phyloP scores from a whole-genome alignment of 2,113 vertebrate species.

The Ursus arctos region DNA sequence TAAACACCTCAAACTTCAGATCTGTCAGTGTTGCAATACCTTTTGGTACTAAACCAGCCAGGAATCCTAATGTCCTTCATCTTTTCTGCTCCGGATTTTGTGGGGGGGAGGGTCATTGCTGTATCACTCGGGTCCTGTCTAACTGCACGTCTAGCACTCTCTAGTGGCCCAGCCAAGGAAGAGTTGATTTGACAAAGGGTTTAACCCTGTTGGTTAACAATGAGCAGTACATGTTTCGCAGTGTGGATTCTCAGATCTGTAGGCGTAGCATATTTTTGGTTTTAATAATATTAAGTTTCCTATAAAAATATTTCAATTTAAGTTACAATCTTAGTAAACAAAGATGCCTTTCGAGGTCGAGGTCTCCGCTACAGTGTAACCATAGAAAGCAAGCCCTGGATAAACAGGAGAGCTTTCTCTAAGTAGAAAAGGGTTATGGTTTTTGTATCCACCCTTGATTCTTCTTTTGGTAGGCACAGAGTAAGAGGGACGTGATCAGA shows the following conservation, averaged over 20 bases:
- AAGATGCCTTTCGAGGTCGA: not conserved
- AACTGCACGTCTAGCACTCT: not conserved
- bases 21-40: not conserved
- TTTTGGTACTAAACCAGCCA: not conserved
- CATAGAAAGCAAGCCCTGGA: not conserved
- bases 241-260: not conserved
- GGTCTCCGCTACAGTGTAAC: not conserved
- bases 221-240: not conserved
- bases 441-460: not conserved
- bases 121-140: not conserved
- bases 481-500: not conserved
- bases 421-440: not conserved
- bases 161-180: not conserved
- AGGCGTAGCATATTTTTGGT: not conserved
- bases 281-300: slow-evolving; percentile 8
- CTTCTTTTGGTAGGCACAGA: not conserved
- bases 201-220: not conserved
- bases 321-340: slow-evolving; percentile 1
- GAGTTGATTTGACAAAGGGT: not conserved
- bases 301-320: not conserved
- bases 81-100: not conserved
- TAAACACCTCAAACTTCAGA: not conserved
- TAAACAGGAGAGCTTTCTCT: not conserved
- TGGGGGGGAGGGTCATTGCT: not conserved
- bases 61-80: not conserved